Percentiles rank a stretch among this genome's conserved stretches.
Conservation (phyloP, 2,797 vertebrate species). For the Acomys russatus region DNA sequence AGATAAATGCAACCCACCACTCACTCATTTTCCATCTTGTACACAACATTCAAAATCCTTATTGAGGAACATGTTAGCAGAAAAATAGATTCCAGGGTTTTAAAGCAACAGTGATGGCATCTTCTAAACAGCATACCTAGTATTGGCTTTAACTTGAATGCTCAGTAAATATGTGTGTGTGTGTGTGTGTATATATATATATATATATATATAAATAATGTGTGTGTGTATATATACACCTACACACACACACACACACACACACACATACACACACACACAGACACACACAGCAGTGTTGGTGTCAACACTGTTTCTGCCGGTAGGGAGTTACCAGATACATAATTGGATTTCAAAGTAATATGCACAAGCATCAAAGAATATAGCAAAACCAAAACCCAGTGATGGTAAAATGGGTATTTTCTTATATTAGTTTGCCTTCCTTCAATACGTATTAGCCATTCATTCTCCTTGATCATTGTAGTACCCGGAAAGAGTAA, state of each 20-base stretch:
- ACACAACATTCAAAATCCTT: constrained; percentile 71
- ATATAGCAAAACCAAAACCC: neutral
- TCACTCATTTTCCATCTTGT: constrained; percentile 83
- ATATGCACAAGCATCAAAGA: constrained; percentile 28
- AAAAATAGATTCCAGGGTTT: constrained; percentile 65
- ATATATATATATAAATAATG: no score
- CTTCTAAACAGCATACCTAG: constrained; percentile 55
- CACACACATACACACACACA: no score
- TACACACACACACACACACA: no score
- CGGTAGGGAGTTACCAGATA: constrained; percentile 36
- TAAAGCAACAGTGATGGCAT: constrained; percentile 36
- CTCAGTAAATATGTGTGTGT: accelerated
- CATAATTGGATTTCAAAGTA: neutral
- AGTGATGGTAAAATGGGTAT: neutral
- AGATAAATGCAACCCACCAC: constrained; percentile 82
- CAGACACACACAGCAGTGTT: no score
- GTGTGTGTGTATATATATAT: no score
- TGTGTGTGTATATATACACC: no score
- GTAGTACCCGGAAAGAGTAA: neutral
- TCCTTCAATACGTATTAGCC: neutral
- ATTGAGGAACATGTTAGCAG: constrained; percentile 76
- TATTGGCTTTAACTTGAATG: neutral
- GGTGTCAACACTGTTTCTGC: neutral
- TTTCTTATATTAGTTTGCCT: neutral
- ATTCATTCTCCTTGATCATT: neutral